Evolutionary conservation across 92 coral and sea anemone species (phyloP), one percentile per base, ranked within the genome.

Genomic region (Heliopora coerulea): DNA sequence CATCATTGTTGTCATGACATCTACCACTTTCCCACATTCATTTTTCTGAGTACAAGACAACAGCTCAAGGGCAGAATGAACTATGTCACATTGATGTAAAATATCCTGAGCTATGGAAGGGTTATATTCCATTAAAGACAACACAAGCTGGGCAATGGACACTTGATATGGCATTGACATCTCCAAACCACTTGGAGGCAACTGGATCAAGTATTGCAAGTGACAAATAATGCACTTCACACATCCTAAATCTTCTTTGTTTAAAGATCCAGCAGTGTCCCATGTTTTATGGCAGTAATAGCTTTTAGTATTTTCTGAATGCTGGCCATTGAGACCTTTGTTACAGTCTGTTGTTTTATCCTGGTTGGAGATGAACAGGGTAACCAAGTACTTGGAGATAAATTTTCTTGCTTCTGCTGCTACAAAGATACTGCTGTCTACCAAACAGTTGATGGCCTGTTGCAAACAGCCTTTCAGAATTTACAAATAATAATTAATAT

Each of bases 341-440:
- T 63, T 21, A 1, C 21, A 29, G 18, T 44, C 15, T 1, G 29
- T 33, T n/a, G 25, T 67, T 28, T 26, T 2, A 3, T 7, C 14
- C n/a, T 46, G 52, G n/a, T 46, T 46, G 10, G 52, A 46, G 12
- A 46, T 48, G 59, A 29, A 35, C 50, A 70, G 64, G 39, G 85
- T 19, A 48, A 83, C 56, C 17, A 89, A 54, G 58, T 80, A 88
- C 64, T 86, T 88, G 65, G 95, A 93, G 59, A 89, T 63, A 35
- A 86, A 86, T 19, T 79, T 73, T 78, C 91, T 84, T 54, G 98
- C 93, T 49, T 89, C 73, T 10, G 59, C 56, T 26, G 91, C 89
- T 17, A 93, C 98, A 86, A 90, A 93, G 76, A 93, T 88, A 72
- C 98, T 93, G 72, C 75, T 74, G 57, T 93, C 98, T 11, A 59